Base-by-base conservation (phyloP, 2,888 invertebrate genomes). In the Pristionchus fissidentatus region DNA sequence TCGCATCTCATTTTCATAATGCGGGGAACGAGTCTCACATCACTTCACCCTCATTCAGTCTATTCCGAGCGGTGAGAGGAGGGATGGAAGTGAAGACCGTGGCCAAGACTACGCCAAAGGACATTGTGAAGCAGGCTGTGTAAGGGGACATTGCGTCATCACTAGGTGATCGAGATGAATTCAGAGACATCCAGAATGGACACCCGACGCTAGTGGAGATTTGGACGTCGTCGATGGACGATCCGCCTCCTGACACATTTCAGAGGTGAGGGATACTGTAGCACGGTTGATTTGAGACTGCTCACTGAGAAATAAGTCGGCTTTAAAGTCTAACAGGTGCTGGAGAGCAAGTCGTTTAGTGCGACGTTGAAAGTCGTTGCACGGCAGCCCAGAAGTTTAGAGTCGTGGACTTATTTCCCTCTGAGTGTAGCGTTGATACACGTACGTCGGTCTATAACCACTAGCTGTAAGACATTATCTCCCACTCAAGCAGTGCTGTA, bases 161-260 rank as follows among this genome's bases (percentile, higher is more conserved):
- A 26, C 41, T 70, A n/a, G n/a, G 38, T 32, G 15, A 13, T 66
- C 29, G 22, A 35, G 38, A 26, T 10, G 22, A 66, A 22, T 70
- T 70, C 41, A 70, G 70, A 70, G 38, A 38, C 22, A 70, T 70
- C 32, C 70, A 70, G 70, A 70, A 70, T n/a, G 70, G 70, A 32
- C 41, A 70, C 38, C 38, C 38, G 19, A 41, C 70, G n/a, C 41
- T 70, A 10, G 26, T 70, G 15, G 70, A 70, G n/a, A 32, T 70
- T 15, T 41, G 41, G 38, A 70, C 70, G n/a, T 19, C 41, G n/a
- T 70, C 70, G n/a, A 35, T 70, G 10, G 70, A 70, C 38, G 70
- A 70, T 41, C 70, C 70, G 10, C 70, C 70, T 70, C 70, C 41
- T 19, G 70, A 70, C 38, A 41, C 38, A 22, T 70, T 70, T 38